phyloP scores from a whole-genome alignment of 2,113 vertebrate species.

The Xenopus laevis region DNA sequence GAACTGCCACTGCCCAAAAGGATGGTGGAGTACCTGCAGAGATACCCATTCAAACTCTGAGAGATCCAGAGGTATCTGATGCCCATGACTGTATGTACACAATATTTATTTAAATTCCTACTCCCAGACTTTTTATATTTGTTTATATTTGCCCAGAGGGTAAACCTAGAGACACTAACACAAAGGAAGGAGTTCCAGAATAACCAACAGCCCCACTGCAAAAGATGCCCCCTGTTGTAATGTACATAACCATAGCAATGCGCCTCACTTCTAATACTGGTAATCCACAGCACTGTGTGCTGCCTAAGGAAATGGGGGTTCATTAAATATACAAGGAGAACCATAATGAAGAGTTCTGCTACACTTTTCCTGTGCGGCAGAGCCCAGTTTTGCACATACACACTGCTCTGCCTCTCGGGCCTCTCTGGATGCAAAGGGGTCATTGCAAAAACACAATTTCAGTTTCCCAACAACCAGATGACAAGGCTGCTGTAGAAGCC shows the following conservation, averaged over 20 bases:
- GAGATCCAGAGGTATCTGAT: accelerated
- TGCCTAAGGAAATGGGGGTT: background rate
- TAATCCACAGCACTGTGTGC: background rate
- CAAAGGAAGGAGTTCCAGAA: background rate
- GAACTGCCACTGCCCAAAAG: slow-evolving; percentile 79
- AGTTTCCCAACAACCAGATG: background rate
- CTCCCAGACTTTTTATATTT: slow-evolving; percentile 1
- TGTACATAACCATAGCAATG: background rate
- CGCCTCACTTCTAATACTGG: background rate
- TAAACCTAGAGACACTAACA: background rate
- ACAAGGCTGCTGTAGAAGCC: background rate
- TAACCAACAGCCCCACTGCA: no score
- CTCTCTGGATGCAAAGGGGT: background rate
- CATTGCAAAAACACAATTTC: background rate
- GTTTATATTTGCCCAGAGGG: background rate
- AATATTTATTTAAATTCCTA: slow-evolving; percentile 22
- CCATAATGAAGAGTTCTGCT: background rate
- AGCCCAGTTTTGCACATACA: background rate
- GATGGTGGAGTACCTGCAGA: slow-evolving; percentile 79
- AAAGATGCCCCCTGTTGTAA: no score
- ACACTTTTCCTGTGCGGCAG: background rate
- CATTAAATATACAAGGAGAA: background rate
- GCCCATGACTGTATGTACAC: slow-evolving; percentile 17
- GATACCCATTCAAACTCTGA: slow-evolving; percentile 91
- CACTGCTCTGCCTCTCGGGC: background rate